phyloP scores from a whole-genome alignment of 2,113 vertebrate genomes.

The Neopipo cinnamomea region DNA sequence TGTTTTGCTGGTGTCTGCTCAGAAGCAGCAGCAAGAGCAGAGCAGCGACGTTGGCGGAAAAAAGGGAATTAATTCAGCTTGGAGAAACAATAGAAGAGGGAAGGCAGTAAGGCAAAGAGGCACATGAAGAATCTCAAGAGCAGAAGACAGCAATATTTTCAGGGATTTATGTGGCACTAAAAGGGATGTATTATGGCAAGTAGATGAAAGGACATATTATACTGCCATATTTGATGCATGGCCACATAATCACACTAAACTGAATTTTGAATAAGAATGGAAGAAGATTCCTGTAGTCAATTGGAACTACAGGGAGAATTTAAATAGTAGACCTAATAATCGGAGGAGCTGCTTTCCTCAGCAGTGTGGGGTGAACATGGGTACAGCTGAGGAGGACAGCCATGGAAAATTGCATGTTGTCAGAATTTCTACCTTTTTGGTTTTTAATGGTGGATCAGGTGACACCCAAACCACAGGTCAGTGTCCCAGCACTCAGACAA shows the following conservation, averaged over 20 bases:
- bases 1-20: neutral
- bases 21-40: neutral
- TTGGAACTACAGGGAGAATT: conserved; percentile 36
- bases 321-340: conserved; percentile 33
- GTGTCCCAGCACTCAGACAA: neutral
- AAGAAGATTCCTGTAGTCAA: conserved; percentile 52
- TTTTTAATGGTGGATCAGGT: neutral
- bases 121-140: conserved; percentile 62
- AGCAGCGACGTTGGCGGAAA: fast-evolving
- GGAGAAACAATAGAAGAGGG: conserved; percentile 60
- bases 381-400: neutral
- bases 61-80: conserved; percentile 60
- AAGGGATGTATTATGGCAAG: conserved; percentile 70
- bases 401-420: neutral
- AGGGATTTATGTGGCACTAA: conserved; percentile 69
- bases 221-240: conserved; percentile 68
- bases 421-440: too few species aligned
- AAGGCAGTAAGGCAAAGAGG: conserved; percentile 66
- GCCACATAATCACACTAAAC: conserved; percentile 68
- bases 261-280: conserved; percentile 67
- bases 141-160: conserved; percentile 66
- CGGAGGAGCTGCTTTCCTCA: neutral
- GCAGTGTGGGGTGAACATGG: neutral
- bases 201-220: conserved; percentile 69
- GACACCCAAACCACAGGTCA: neutral